Evolutionary conservation across 2,113 vertebrate genomes (phyloP).

Genomic region (Macrotis lagotis): DNA sequence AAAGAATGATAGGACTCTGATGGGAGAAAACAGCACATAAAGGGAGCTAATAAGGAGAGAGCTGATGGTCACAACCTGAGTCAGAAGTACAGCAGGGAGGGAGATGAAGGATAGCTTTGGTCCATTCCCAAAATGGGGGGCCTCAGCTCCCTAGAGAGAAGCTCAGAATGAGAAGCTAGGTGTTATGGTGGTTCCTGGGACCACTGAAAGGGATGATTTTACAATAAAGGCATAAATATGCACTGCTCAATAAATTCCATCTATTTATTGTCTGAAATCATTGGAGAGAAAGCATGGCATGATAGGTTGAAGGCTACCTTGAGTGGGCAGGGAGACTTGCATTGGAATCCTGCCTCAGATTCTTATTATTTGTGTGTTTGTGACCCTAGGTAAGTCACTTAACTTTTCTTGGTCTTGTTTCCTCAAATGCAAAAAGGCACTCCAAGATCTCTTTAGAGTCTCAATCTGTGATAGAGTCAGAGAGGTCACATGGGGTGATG

Average conservation of each 20-base stretch:
- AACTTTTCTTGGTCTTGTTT: neutral
- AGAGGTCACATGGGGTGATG: neutral
- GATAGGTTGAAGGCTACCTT: neutral
- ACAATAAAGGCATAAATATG: neutral
- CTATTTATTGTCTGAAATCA: neutral
- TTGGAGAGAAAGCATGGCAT: neutral
- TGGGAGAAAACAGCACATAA: neutral
- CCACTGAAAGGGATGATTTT: neutral
- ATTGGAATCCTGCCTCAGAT: neutral
- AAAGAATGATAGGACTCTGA: neutral
- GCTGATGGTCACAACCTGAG: neutral
- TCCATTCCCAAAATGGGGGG: neutral
- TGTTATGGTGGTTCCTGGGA: neutral
- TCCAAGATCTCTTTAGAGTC: neutral
- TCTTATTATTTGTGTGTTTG: neutral
- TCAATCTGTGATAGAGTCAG: neutral
- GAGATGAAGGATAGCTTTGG: neutral
- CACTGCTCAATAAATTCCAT: neutral
- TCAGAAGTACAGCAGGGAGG: neutral
- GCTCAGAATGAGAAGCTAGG: neutral
- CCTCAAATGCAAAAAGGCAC: neutral
- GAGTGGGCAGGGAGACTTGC: neutral
- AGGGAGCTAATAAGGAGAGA: neutral
- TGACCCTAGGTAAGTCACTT: neutral
- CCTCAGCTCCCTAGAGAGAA: neutral